Conservation (phyloP, 2,113 vertebrate species). For the Spea multiplicata region DNA sequence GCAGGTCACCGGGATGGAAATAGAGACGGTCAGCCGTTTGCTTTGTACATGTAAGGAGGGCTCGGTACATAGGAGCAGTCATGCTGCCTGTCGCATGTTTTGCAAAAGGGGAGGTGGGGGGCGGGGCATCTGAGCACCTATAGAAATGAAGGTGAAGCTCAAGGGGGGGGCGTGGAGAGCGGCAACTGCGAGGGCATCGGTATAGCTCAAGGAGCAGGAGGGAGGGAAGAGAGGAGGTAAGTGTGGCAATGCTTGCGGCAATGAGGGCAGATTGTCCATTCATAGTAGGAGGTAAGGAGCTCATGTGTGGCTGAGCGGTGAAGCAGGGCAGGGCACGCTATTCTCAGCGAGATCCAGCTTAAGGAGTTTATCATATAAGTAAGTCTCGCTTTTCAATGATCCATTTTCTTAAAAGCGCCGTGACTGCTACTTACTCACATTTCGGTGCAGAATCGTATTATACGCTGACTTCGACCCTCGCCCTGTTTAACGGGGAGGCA, state of each 20-base stretch:
- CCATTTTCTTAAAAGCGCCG: background rate
- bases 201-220: background rate
- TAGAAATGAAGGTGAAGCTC: background rate
- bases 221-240: background rate
- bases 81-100: background rate
- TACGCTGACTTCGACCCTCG: too few species aligned
- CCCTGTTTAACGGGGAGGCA: too few species aligned
- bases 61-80: background rate
- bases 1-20: background rate
- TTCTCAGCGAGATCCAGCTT: conserved; percentile 3
- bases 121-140: conserved; percentile 6
- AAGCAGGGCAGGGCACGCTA: background rate
- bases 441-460: too few species aligned
- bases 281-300: background rate
- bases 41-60: too few species aligned
- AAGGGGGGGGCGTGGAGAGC: background rate
- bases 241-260: too few species aligned
- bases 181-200: too few species aligned
- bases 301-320: background rate
- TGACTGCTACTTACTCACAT: too few species aligned
- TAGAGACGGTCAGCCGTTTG: background rate
- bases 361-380: background rate
- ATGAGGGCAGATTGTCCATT: background rate
- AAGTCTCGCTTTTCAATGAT: background rate
- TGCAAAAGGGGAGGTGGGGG: conserved; percentile 2